phyloP scores from a whole-genome alignment of 1,140 invertebrate genomes.

The Rhagoletis pomonella region DNA sequence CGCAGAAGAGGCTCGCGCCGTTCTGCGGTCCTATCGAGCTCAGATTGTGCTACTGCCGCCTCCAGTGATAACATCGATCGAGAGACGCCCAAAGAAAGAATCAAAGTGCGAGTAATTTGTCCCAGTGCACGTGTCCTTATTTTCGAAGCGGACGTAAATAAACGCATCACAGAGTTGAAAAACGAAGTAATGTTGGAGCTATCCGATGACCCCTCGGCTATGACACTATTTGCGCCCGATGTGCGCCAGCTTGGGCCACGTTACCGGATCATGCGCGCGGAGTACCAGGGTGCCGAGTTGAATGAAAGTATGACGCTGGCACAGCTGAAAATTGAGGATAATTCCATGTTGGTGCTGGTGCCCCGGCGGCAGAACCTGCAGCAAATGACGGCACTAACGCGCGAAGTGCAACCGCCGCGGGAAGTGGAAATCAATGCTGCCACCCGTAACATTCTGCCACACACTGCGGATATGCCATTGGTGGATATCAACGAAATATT shows the following conservation, averaged over 20 bases:
- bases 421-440: conserved; percentile 66
- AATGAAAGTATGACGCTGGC: conserved; percentile 65
- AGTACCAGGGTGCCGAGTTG: conserved; percentile 66
- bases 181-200: conserved; percentile 70
- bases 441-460: conserved; percentile 62
- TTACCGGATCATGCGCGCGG: conserved; percentile 68
- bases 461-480: conserved; percentile 61
- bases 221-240: conserved; percentile 69
- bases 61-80: conserved; percentile 24
- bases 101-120: conserved; percentile 67
- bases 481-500: conserved; percentile 73
- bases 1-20: conserved; percentile 54
- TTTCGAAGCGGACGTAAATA: conserved; percentile 67
- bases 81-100: conserved; percentile 54
- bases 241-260: conserved; percentile 66
- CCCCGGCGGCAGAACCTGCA: conserved; percentile 63
- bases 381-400: conserved; percentile 59
- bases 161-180: conserved; percentile 68
- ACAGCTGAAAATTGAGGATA: conserved; percentile 65
- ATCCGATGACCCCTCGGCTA: conserved; percentile 68
- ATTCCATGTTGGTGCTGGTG: conserved; percentile 67
- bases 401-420: conserved; percentile 66
- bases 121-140: conserved; percentile 68
- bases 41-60: conserved; percentile 15
- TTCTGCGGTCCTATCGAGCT: conserved; percentile 25